Percentiles rank a stretch among this genome's conserved stretches.
phyloP scores from a whole-genome alignment of 2,888 invertebrate species.

The Himalopsyche tibetana region DNA sequence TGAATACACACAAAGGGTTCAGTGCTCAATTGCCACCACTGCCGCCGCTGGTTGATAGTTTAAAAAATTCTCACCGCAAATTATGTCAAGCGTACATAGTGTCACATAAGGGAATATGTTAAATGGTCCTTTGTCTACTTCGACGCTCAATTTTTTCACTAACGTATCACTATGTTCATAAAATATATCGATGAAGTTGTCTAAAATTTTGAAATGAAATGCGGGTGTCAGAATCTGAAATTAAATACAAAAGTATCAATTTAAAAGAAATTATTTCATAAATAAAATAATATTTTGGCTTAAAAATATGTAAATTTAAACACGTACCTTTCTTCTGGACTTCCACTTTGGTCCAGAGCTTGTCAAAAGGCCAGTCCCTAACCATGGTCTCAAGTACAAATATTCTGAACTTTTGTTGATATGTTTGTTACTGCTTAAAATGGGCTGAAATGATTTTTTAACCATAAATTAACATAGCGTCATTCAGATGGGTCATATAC shows the following conservation, averaged over 20 bases:
- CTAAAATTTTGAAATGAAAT: conserved; percentile 83
- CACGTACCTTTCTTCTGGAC: conserved; percentile 75
- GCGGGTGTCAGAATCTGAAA: conserved; percentile 79
- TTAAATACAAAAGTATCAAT: background rate
- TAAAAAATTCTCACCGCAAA: conserved; percentile 76
- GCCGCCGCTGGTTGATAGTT: background rate
- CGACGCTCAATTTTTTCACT: conserved; percentile 73
- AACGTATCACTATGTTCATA: conserved; percentile 79
- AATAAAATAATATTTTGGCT: background rate
- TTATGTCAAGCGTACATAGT: conserved; percentile 80
- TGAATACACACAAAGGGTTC: too few species aligned
- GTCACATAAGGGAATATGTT: conserved; percentile 80
- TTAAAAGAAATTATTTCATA: background rate
- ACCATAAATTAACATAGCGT: background rate
- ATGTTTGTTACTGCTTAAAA: conserved; percentile 77
- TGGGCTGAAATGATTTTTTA: conserved; percentile 71
- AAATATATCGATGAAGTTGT: conserved; percentile 81
- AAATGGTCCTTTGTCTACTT: conserved; percentile 71
- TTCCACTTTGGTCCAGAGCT: conserved; percentile 80
- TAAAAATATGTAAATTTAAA: background rate
- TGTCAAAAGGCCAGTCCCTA: conserved; percentile 78
- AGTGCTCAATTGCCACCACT: too few species aligned
- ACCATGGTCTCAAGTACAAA: conserved; percentile 77
- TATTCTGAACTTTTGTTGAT: conserved; percentile 79
- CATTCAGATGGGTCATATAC: too few species aligned